Evolutionary conservation across 1,140 invertebrate species (phyloP).

Genomic region (Macrobrachium rosenbergii): DNA sequence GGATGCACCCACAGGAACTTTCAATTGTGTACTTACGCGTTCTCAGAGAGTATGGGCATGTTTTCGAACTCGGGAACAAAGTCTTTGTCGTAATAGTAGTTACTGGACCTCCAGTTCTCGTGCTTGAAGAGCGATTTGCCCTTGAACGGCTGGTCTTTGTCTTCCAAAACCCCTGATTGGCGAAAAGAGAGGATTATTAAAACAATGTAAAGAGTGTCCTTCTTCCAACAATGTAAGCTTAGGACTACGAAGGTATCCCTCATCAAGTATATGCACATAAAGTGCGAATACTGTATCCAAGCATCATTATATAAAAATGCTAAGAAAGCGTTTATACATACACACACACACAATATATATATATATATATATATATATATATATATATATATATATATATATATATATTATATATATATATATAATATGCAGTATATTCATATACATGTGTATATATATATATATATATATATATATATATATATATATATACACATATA

Average conservation of each 20-base stretch:
- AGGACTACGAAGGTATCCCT: too few relatives aligned
- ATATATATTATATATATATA: too few relatives aligned
- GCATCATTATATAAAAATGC: too few relatives aligned
- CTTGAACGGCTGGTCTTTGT: conserved; percentile 79
- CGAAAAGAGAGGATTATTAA: neutral
- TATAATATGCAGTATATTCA: too few relatives aligned
- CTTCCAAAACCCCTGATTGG: conserved; percentile 81
- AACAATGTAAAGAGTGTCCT: too few relatives aligned
- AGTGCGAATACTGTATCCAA: too few relatives aligned
- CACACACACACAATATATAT: neutral
- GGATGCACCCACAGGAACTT: too few relatives aligned
- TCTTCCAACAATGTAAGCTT: too few relatives aligned
- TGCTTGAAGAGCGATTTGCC: conserved; percentile 83
- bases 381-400: neutral
- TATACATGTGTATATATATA: neutral
- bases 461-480: neutral
- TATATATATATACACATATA: neutral
- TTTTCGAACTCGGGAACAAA: conserved; percentile 83
- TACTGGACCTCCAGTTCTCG: conserved; percentile 84
- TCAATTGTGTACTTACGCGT: conserved; percentile 73
- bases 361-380: neutral
- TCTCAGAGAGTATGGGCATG: conserved; percentile 78
- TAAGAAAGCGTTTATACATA: too few relatives aligned
- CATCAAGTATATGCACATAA: too few relatives aligned
- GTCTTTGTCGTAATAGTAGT: conserved; percentile 82